Base-by-base conservation (phyloP, 64 coral and sea anemone species). In the Exaiptasia diaphana region DNA sequence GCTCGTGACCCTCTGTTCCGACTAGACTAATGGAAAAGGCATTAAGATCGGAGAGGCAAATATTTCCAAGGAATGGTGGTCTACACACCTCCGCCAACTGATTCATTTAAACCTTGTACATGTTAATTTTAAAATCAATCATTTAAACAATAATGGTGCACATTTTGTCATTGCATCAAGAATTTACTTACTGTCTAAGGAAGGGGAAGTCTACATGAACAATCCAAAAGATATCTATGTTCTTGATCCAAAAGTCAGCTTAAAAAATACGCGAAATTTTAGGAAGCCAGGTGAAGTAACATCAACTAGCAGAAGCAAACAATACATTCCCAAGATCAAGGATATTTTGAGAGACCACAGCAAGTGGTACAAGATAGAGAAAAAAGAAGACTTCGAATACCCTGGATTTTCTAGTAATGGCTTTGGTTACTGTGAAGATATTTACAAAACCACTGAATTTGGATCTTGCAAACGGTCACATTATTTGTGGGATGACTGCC, bases 401-500 rank as follows among this genome's bases (percentile, higher is more conserved):
- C 74, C 85, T 20, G 75, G 74, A 65, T 86, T 50, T 50, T 20
- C 67, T 17, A 57, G 50, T 29, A 65, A 74, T 26, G 64, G 50
- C 34, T 5, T 53, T 14, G 38, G 43, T 25, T 50, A 64, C 43
- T 61, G 61, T 75, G 5, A 49, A 64, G 50, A 76, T 44, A 35
- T 77, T 21, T 7, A 53, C 37, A 68, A 11, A 39, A 23, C 74
- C 8, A 68, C 27, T 3, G 23, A 41, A 62, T 86, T 76, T 86
- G 83, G 41, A 18, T 76, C 83, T 53, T 50, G 50, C 20, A 46
- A 75, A 50, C 20, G 83, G 50, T 4, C 55, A 23, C 83, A 77
- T 38, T 87, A 68, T 36, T 26, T 87, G 60, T 87, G 83, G 83
- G 71, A 76, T 17, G 73, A 78, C 36, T 77, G 74, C 28, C 60